Evolutionary conservation across 2,113 vertebrate species (phyloP).

Genomic region (zebrafish (Danio rerio)): GRCz12tu NC_133186.1:46041501-46042000

Average conservation of each 20-base stretch:
- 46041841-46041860: conserved; percentile 50
- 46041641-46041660: too few relatives aligned
- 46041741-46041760: too few relatives aligned
- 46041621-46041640: too few relatives aligned
- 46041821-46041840: conserved; percentile 17
- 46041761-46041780: too few relatives aligned
- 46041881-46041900: conserved; percentile 44
- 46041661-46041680: too few relatives aligned
- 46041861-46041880: conserved; percentile 50
- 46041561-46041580: background rate
- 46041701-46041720: too few relatives aligned
- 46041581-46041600: background rate
- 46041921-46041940: conserved; percentile 57
- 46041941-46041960: conserved; percentile 48
- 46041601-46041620: too few relatives aligned
- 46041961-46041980: background rate
- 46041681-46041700: too few relatives aligned
- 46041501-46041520: background rate
- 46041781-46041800: too few relatives aligned
- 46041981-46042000: background rate
- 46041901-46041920: conserved; percentile 38
- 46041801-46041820: too few relatives aligned
- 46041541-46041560: background rate
- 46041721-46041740: too few relatives aligned
- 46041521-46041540: too few relatives aligned